Evolutionary conservation across 2,797 vertebrate genomes (phyloP), one percentile per base, ranked within the genome.

Genomic region (Phoebastria nigripes): DNA sequence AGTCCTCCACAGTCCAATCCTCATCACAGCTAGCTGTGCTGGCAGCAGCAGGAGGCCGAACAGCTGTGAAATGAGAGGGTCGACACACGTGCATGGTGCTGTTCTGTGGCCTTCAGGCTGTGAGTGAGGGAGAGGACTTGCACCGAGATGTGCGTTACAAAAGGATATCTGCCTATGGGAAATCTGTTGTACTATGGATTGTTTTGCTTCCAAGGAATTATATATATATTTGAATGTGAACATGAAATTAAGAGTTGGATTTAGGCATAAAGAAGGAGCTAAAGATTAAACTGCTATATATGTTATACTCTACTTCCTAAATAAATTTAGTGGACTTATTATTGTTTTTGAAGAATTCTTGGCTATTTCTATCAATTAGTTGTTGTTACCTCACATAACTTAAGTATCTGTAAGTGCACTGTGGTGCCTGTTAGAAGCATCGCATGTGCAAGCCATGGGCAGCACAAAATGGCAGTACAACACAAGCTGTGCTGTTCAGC

Each of bases 31-130:
- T 55, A 61, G 19, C 18, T 51, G 47, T 44, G 24, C 31, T 41
- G 35, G 49, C 49, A 79, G 62, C 74, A 87, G 47, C 47, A 67
- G 44, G 33, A 63, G 37, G 29, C 46, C 65, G 63, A 61, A 18
- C 16, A 77, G 39, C 69, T 67, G 56, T 44, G 65, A 63, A 56
- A 59, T 25, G 31, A 55, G 69, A 52, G 4, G 2, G 1, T 28
- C 2, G 2, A 35, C 11, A 42, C 16, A 39, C 0, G 7, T 15
- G 5, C 12, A 11, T 0, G 3, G 5, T 33, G 35, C 11, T 69
- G 3, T 49, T 47, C 15, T 14, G 11, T 33, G 74, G 19, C 29
- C 58, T 69, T 84, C 37, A 13, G 29, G 13, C 52, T 3, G 0
- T 11, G 26, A 41, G 15, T 6, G 47, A 66, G 15, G 7, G 4